Evolutionary conservation across 2,888 invertebrate genomes (phyloP).

Genomic region (Seira ritae): DNA sequence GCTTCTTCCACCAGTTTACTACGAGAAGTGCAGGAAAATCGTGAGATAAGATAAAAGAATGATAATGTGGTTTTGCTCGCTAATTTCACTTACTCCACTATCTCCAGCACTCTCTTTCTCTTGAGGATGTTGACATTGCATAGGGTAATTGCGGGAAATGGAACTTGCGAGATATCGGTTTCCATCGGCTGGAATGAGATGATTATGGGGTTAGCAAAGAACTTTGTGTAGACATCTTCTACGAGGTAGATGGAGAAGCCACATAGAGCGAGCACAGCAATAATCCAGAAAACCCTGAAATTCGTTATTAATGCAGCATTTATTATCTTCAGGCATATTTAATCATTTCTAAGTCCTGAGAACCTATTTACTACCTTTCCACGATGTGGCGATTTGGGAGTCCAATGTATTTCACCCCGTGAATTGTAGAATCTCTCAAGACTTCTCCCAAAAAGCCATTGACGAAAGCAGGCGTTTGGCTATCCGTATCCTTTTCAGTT

Average conservation of each 20-base stretch:
- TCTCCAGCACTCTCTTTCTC: conserved; percentile 15
- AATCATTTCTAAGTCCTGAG: too few relatives aligned
- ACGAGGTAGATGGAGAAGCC: conserved; percentile 61
- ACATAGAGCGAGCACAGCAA: conserved; percentile 59
- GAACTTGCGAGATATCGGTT: conserved; percentile 76
- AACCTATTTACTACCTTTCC: conserved; percentile 57
- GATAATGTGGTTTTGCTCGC: not conserved
- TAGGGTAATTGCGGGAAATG: not conserved
- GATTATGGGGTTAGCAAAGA: conserved; percentile 85
- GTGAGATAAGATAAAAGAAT: too few relatives aligned
- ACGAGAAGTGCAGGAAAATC: too few relatives aligned
- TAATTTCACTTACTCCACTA: conserved; percentile 37
- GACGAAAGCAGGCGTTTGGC: not conserved
- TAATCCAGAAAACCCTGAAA: conserved; percentile 34
- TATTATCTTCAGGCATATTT: not conserved
- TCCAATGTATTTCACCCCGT: conserved; percentile 64
- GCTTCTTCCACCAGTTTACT: too few relatives aligned
- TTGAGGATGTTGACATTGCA: conserved; percentile 6
- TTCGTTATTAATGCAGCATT: not conserved
- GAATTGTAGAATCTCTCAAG: conserved; percentile 42
- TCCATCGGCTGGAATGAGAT: conserved; percentile 86
- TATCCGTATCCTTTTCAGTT: too few relatives aligned
- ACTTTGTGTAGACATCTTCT: conserved; percentile 77
- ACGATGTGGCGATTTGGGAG: conserved; percentile 46
- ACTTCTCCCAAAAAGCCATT: not conserved